Base-by-base conservation (phyloP, 2,113 vertebrate genomes). In the Microcebus jonahi region DNA sequence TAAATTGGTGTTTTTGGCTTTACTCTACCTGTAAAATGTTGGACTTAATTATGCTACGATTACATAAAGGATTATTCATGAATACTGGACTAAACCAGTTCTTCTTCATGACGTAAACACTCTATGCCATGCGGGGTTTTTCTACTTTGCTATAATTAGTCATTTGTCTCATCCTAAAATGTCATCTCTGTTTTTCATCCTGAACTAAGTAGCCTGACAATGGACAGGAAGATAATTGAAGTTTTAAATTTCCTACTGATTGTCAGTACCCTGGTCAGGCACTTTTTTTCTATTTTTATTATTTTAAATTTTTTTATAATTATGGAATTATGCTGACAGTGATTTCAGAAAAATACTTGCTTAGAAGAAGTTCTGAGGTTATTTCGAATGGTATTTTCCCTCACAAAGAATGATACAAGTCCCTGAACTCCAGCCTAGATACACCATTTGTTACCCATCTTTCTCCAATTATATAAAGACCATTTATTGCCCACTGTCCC, bases 121-220 rank as follows among this genome's bases (percentile, higher is more conserved):
- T 67, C 27, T 21, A 11, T 73, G 53, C 17, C 45, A 23, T 12
- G 2, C 2, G 36, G 55, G 55, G 23, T 57, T 94, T 65, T 77
- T 88, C 59, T 79, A 23, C 18, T 80, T 79, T 42, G 73, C 36
- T 86, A 59, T n/a, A 89, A 91, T 95, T 90, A 81, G 31, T 84
- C 88, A 91, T 94, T 90, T 91, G 53, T 90, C 84, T 93, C 55
- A 85, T 82, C 59, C 25, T 34, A 70, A 95, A 95, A 83, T 6
- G 75, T 87, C n/a, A 88, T 77, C 68, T 93, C 79, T 93, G 42
- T 17, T 83, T 68, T 95, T 95, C 80, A 70, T 68, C 53, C 65
- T 86, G 90, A 95, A 85, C 86, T 87, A 92, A 29, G n/a, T 71
- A 95, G 67, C 50, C 48, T 92, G 95, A 92, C 53, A 95, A 82